Evolutionary conservation across 2,888 invertebrate genomes (phyloP).

Genomic region (Lacanobia wlatinum): DNA sequence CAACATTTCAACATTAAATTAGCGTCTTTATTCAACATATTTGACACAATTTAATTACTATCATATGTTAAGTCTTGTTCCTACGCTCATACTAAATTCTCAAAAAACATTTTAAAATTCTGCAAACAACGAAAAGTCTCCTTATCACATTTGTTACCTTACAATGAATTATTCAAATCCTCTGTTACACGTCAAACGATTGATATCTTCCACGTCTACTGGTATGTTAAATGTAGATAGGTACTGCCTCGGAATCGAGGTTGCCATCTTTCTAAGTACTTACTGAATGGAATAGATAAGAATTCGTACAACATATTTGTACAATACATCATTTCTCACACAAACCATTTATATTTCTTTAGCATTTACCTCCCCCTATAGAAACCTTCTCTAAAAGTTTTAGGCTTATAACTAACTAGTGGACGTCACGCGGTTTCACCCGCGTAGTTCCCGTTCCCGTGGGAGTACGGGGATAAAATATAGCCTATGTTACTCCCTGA

Average conservation of each 20-base stretch:
- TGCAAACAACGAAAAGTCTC: neutral
- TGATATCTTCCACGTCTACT: neutral
- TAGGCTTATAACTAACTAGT: too few species aligned
- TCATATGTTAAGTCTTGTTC: neutral
- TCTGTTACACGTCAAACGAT: conserved; percentile 11
- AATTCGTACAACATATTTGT: neutral
- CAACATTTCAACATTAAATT: neutral
- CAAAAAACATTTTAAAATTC: conserved; percentile 5
- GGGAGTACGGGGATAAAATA: too few species aligned
- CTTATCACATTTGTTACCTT: conserved; percentile 31
- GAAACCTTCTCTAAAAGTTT: too few species aligned
- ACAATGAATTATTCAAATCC: conserved; percentile 53
- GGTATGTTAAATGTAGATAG: conserved; percentile 5
- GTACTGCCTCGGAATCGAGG: neutral
- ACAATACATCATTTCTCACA: too few species aligned
- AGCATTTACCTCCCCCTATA: too few species aligned
- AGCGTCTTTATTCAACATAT: neutral
- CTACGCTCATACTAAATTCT: neutral
- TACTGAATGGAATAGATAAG: neutral
- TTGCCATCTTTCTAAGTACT: too few species aligned
- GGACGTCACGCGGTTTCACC: too few species aligned
- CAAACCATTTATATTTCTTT: too few species aligned
- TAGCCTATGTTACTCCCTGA: too few species aligned
- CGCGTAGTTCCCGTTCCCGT: too few species aligned
- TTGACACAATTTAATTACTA: neutral